These are phyloP conservation scores for Brenthis hecate DNA, from an alignment of 2,888 invertebrate species.

Conservation along the genomic window DNA sequence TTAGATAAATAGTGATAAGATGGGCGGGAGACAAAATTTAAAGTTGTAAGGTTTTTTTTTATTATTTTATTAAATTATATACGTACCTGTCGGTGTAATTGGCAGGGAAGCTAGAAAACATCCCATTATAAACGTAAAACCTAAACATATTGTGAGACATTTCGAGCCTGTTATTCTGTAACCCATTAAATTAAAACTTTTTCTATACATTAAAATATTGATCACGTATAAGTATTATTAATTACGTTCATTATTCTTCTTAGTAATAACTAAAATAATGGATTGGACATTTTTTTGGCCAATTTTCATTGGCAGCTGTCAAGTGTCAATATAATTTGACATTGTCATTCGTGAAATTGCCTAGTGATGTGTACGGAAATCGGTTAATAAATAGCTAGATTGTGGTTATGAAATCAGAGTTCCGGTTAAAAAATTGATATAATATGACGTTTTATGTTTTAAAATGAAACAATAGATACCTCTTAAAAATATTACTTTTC, in stretches of 20 bases:
- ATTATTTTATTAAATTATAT: too few species aligned
- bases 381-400: background rate
- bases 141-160: conserved; percentile 69
- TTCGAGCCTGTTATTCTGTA: conserved; percentile 63
- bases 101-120: conserved; percentile 75
- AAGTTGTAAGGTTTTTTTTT: too few species aligned
- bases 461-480: too few species aligned
- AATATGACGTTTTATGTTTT: too few species aligned
- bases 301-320: background rate
- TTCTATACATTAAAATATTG: conserved; percentile 53
- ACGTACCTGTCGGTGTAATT: conserved; percentile 49
- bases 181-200: conserved; percentile 67
- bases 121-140: conserved; percentile 71
- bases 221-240: conserved; percentile 5
- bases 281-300: background rate
- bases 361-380: background rate
- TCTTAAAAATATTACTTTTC: too few species aligned
- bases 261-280: conserved; percentile 3
- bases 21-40: too few species aligned
- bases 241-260: conserved; percentile 17
- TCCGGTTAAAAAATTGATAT: too few species aligned
- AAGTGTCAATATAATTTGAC: background rate
- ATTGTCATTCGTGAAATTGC: background rate
- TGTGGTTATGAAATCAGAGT: too few species aligned
- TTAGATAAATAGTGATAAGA: background rate